These are phyloP conservation scores for Daboia siamensis DNA, from an alignment of 2,113 vertebrate genomes.

Conservation along the genomic window DNA sequence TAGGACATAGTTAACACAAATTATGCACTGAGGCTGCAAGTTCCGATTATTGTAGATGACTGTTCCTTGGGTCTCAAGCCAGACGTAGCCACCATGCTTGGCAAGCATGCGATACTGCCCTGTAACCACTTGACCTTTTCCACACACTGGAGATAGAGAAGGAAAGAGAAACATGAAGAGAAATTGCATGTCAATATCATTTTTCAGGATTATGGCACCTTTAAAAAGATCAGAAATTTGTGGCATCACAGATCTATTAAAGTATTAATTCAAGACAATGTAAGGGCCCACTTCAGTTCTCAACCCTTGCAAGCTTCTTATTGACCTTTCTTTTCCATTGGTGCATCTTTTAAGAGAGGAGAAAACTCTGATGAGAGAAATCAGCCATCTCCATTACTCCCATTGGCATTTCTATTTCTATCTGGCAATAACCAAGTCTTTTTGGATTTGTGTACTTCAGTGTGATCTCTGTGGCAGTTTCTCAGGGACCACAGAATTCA, in stretches of 20 bases:
- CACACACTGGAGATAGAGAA: slow-evolving; percentile 74
- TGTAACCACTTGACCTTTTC: slow-evolving; percentile 88
- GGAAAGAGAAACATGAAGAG: slow-evolving; percentile 18
- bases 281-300: not conserved
- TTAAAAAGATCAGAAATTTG: not conserved
- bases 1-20: slow-evolving; percentile 90
- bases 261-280: not conserved
- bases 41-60: slow-evolving; percentile 83
- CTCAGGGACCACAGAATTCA: not conserved
- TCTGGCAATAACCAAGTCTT: not conserved
- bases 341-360: not conserved
- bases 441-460: not conserved
- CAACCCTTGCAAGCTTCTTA: not conserved
- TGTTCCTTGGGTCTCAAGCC: slow-evolving; percentile 91
- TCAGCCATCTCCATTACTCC: not conserved
- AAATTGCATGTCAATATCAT: not conserved
- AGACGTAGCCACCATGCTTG: slow-evolving; percentile 88
- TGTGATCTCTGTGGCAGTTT: not conserved
- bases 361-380: not conserved
- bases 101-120: slow-evolving; percentile 92
- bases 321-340: not conserved
- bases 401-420: not conserved
- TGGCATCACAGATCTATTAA: not conserved
- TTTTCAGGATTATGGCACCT: not conserved
- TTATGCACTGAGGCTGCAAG: slow-evolving; percentile 85